Base-by-base conservation (phyloP, 1,140 invertebrate genomes). In the Bombyx mandarina region DNA sequence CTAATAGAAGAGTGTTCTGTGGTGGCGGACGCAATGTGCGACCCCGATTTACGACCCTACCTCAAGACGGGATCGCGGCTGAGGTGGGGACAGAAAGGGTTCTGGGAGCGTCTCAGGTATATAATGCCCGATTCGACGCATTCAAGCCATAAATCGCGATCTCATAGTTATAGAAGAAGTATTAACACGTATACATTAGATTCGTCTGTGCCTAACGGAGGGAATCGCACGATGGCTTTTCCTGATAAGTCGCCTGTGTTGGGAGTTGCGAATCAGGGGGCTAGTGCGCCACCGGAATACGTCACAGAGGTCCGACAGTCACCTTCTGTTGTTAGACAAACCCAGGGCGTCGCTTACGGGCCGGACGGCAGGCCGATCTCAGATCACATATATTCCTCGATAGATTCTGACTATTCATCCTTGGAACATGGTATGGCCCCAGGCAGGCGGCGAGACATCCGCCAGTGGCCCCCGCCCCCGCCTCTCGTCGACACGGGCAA, bases 81-180 rank as follows among this genome's bases (percentile, higher is more conserved):
- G n/a, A 90, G 92, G 63, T 97, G 95, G 94, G 94, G 94, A 62
- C 95, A 97, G 73, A 95, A 94, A 68, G 90, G 94, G 72, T 98
- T 98, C 86, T 97, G 96, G 96, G 95, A 97, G 77, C 93, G 96
- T 71, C 88, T 98, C 45, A 91, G 93, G 62, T 98, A 95, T 86
- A 94, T 94, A 62, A 94, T 98, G 91, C 96, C 96, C 42, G 90
- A 91, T 67, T 88, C 73, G 54, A 70, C 77, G 45, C 75, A 79
- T 43, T 66, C 75, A 18, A 80, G 75, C 57, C 83, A 84, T 60
- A 86, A 86, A 62, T 66, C 71, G 45, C 69, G 82, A 61, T 72
- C 76, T 63, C 76, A 82, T 73, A 89, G 91, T 57, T 93, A 93
- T 84, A 89, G 93, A 60, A 90, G 92, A 43, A 94, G 94, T 79